Conservation (phyloP, 2,797 vertebrate species). For the Columba guinea region DNA sequence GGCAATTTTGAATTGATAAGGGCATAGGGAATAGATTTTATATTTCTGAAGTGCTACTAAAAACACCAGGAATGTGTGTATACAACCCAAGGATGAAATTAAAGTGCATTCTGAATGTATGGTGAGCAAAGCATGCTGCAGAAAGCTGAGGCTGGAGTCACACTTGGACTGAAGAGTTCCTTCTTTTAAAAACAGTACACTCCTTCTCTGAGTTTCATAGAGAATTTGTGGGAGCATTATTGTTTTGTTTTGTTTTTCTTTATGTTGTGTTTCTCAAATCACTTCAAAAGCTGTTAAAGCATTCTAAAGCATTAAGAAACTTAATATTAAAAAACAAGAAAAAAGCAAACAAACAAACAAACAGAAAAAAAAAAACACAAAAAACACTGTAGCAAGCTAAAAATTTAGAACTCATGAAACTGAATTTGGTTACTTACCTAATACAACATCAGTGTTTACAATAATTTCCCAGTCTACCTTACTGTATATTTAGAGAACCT, state of each 20-base stretch:
- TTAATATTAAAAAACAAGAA: not conserved
- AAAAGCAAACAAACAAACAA: too few relatives aligned
- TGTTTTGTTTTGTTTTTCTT: not conserved
- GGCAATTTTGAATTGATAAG: conserved; percentile 84
- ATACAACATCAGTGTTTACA: not conserved
- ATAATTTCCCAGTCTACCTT: not conserved
- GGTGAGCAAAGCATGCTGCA: conserved; percentile 41
- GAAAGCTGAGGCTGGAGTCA: not conserved
- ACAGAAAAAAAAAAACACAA: not conserved
- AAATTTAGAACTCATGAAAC: not conserved
- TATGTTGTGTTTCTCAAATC: not conserved
- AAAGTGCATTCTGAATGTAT: conserved; percentile 51
- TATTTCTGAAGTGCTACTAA: conserved; percentile 79
- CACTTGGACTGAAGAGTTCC: not conserved
- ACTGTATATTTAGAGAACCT: not conserved
- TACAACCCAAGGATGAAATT: conserved; percentile 75
- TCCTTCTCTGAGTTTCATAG: not conserved
- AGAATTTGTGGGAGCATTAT: not conserved
- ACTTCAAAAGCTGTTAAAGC: not conserved
- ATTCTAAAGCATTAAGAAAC: not conserved
- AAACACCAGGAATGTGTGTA: conserved; percentile 71
- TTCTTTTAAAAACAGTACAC: not conserved
- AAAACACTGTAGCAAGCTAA: not conserved
- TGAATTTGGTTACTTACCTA: not conserved
- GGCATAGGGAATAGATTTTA: conserved; percentile 80